A percentile compares a stretch with the other conserved stretches of the same genome.
These are phyloP conservation scores for Orius laevigatus DNA, from an alignment of 1,140 invertebrate genomes.

Conservation along the genomic window DNA sequence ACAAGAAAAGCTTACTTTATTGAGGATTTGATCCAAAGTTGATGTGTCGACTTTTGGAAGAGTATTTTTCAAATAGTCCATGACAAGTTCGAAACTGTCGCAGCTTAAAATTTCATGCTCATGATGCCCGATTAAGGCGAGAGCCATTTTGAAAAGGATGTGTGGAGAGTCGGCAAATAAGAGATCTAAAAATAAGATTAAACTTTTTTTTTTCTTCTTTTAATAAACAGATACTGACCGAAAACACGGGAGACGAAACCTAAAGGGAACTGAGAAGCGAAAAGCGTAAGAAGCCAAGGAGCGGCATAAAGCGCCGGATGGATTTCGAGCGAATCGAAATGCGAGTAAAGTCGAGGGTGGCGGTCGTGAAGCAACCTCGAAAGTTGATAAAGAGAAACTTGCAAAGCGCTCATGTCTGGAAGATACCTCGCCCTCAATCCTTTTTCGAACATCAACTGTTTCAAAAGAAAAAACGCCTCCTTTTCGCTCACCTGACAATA, in stretches of 20 bases:
- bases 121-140: slow-evolving; percentile 68
- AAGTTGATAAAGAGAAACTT: slow-evolving; percentile 84
- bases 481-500: slow-evolving; percentile 72
- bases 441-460: slow-evolving; percentile 80
- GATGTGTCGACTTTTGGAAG: slow-evolving; percentile 40
- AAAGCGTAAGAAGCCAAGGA: slow-evolving; percentile 89
- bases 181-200: slow-evolving; percentile 48
- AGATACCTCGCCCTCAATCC: slow-evolving; percentile 75
- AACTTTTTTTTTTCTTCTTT: slow-evolving; percentile 3
- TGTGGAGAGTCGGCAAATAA: slow-evolving; percentile 75
- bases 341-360: slow-evolving; percentile 67
- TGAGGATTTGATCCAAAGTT: slow-evolving; percentile 52
- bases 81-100: slow-evolving; percentile 80
- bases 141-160: slow-evolving; percentile 74
- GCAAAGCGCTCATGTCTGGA: slow-evolving; percentile 84
- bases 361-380: slow-evolving; percentile 82
- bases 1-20: slow-evolving; percentile 48
- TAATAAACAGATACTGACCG: slow-evolving; percentile 36
- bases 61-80: slow-evolving; percentile 73
- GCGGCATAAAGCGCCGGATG: slow-evolving; percentile 86
- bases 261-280: slow-evolving; percentile 90
- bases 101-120: slow-evolving; percentile 67
- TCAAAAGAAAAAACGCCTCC: slow-evolving; percentile 68
- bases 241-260: slow-evolving; percentile 87
- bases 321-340: slow-evolving; percentile 79